These are phyloP conservation scores for Tenebrosternarchus preto DNA, from an alignment of 2,113 vertebrate genomes.

Conservation along the genomic window DNA sequence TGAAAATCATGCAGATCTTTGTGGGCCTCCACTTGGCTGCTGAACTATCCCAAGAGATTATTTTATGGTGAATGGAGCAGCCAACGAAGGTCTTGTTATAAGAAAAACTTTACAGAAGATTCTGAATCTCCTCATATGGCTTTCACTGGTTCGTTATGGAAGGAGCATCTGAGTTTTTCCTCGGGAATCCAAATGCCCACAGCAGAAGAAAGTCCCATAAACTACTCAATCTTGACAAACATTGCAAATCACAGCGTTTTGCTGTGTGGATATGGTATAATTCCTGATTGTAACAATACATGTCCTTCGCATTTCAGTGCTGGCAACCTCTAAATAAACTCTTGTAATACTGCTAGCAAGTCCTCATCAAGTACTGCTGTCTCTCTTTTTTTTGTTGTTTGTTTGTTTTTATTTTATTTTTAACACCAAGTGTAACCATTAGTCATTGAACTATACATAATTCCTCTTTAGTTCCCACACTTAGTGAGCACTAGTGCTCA, in stretches of 20 bases:
- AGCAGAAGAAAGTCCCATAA: slow-evolving; percentile 18
- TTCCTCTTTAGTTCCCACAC: slow-evolving; percentile 6
- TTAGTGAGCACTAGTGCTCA: slow-evolving; percentile 27
- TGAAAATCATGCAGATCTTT: slow-evolving; percentile 25
- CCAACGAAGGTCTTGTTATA: slow-evolving; percentile 28
- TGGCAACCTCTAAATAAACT: neutral
- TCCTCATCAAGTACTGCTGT: neutral
- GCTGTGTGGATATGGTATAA: neutral
- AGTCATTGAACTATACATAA: slow-evolving; percentile 20
- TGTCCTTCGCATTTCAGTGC: slow-evolving; percentile 3
- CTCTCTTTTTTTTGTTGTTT: too few relatives aligned
- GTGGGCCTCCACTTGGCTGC: slow-evolving; percentile 44
- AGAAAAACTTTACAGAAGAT: slow-evolving; percentile 14
- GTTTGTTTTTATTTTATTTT: neutral
- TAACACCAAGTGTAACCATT: neutral
- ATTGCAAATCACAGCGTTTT: slow-evolving; percentile 8
- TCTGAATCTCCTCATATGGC: slow-evolving; percentile 13
- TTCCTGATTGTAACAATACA: neutral
- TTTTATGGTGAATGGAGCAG: slow-evolving; percentile 39
- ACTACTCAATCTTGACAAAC: slow-evolving; percentile 23
- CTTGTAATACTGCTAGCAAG: neutral
- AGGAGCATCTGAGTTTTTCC: slow-evolving; percentile 18
- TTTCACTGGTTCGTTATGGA: slow-evolving; percentile 27
- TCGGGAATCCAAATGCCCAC: neutral
- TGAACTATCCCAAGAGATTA: slow-evolving; percentile 37